Evolutionary conservation across 2,797 vertebrate species (phyloP), one percentile per base, ranked within the genome.

Genomic region (Peromyscus melanophrys): DNA sequence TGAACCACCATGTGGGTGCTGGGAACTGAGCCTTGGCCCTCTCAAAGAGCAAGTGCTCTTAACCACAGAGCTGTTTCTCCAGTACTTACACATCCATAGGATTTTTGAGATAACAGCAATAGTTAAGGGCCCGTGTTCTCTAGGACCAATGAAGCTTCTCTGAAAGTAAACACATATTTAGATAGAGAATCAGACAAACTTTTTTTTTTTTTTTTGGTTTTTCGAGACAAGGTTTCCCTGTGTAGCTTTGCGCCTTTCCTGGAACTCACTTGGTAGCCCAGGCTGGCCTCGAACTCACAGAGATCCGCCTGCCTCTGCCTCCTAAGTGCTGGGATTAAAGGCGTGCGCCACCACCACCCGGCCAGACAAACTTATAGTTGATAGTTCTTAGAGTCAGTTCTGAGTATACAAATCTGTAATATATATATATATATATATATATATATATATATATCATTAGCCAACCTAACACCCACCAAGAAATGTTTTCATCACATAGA

Each of bases 71-170:
- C 40, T 10, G 13, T 34, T 40, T 84, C 17, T 34, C 61, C 17
- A 46, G 29, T 7, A 17, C 40, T 43, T 84, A 19, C 4, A 23
- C 4, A 86, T 69, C 13, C 21, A 21, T 17, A 84, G 57, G 84
- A 43, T 52, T 90, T 95, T 57, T 96, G 37, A 88, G 46, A 23
- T 95, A 78, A 90, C 69, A 77, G 59, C 9, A 83, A 90, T 3
- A 78, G 14, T 73, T 77, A 63, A 96, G 31, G 49, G 83, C 61
- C 10, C 67, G 43, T 89, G 29, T 89, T 89, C 23, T 8, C 8
- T n/a, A 67, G 43, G 85, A 80, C 11, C 67, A 57, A 69, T 59
- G 40, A 19, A 73, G 14, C 52, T 13, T 40, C 19, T 93, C 14
- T 82, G 85, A 85, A 96, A 77, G 52, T 84, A 13, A 80, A 25